Conservation (phyloP, 2,113 vertebrate genomes). For the Bucco capensis region DNA sequence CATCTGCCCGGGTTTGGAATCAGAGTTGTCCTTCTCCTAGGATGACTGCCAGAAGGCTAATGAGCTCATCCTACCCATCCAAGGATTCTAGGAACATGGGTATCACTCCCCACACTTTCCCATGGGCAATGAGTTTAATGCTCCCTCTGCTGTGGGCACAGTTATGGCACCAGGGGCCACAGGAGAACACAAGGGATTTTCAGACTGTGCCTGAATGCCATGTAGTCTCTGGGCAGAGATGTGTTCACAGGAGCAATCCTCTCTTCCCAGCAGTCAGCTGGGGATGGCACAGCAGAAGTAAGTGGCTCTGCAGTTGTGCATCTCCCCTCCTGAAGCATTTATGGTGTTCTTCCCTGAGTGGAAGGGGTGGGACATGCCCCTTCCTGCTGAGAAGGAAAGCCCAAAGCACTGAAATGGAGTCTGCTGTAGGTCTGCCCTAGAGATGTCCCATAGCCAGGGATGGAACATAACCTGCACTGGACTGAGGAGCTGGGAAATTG, state of each 20-base stretch:
- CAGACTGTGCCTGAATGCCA: too few relatives aligned
- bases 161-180: too few relatives aligned
- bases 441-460: neutral
- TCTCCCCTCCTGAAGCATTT: neutral
- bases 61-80: too few relatives aligned
- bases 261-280: neutral
- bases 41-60: too few relatives aligned
- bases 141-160: too few relatives aligned
- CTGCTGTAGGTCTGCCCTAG: neutral
- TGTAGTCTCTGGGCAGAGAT: neutral
- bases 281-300: neutral
- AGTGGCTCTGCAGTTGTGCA: accelerated
- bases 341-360: neutral
- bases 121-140: too few relatives aligned
- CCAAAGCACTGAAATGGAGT: neutral
- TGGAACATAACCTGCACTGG: neutral
- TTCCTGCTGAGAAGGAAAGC: neutral
- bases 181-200: too few relatives aligned
- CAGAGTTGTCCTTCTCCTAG: too few relatives aligned
- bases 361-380: neutral
- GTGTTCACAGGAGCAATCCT: neutral
- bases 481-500: neutral
- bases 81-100: too few relatives aligned
- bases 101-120: too few relatives aligned
- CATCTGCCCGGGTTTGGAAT: too few relatives aligned